These are phyloP conservation scores for Conops quadrifasciatus DNA, from an alignment of 2,888 invertebrate genomes.

Conservation along the genomic window DNA sequence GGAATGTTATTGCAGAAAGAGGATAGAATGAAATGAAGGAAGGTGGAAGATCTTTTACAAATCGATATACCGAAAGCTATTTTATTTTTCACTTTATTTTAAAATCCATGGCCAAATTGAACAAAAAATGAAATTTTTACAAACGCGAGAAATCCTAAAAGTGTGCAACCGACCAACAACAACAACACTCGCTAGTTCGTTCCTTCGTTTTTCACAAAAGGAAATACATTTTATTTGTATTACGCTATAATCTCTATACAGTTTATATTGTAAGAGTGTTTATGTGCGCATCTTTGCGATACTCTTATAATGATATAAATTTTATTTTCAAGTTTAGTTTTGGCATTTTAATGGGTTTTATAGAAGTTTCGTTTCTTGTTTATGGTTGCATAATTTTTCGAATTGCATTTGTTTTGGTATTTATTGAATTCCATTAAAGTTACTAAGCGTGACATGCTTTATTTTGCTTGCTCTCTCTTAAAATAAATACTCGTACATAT, in stretches of 20 bases:
- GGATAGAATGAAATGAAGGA: background rate
- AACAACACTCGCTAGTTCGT: background rate
- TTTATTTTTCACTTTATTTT: constrained; percentile 6
- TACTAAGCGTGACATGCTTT: background rate
- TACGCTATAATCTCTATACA: background rate
- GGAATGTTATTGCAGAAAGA: background rate
- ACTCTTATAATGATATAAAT: constrained; percentile 15
- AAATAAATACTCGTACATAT: no score
- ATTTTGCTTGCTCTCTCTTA: background rate
- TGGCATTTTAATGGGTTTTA: constrained; percentile 25
- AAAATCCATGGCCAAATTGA: background rate
- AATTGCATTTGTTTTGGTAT: background rate
- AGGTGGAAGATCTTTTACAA: background rate
- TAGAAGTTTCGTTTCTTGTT: constrained; percentile 1
- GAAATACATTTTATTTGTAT: constrained; percentile 3
- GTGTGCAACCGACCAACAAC: constrained; percentile 19
- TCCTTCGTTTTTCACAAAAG: background rate
- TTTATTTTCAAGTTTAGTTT: background rate
- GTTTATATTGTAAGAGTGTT: background rate
- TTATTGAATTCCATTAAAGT: background rate
- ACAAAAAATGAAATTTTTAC: background rate
- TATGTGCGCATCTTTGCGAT: background rate
- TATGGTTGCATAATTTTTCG: constrained; percentile 20
- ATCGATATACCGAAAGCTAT: background rate
- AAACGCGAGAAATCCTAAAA: constrained; percentile 16